Conservation (phyloP, 2,797 vertebrate species). For the Tadarida brasiliensis region DNA sequence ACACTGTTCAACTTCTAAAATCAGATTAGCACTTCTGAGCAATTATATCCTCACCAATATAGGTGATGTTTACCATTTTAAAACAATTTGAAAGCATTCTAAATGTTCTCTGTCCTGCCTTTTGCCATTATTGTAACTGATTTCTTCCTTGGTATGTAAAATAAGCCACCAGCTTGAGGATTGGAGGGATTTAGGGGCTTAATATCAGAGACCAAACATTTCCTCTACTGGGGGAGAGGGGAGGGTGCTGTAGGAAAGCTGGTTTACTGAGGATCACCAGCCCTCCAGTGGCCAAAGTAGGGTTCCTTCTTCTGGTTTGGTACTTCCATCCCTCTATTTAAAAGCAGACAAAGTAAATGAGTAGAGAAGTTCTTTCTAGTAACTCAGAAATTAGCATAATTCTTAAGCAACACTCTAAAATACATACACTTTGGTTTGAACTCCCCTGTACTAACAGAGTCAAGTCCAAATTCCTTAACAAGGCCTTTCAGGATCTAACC, state of each 20-base stretch:
- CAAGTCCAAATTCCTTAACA: neutral
- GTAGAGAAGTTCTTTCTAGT: neutral
- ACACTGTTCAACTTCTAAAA: neutral
- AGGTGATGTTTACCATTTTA: slow-evolving; percentile 13
- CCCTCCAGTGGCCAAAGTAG: neutral
- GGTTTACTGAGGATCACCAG: neutral
- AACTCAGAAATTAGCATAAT: slow-evolving; percentile 5
- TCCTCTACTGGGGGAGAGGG: neutral
- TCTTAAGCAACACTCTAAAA: neutral
- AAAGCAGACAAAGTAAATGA: neutral
- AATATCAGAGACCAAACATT: neutral
- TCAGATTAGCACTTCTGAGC: neutral
- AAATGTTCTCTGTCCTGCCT: slow-evolving; percentile 40
- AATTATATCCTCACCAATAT: neutral
- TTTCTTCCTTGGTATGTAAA: slow-evolving; percentile 35
- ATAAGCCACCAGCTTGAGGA: slow-evolving; percentile 27
- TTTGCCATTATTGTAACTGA: slow-evolving; percentile 11
- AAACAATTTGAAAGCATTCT: slow-evolving; percentile 19
- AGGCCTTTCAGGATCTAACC: neutral
- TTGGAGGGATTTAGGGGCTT: neutral
- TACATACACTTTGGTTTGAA: neutral
- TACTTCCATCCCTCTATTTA: neutral
- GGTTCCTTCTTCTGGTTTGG: slow-evolving; percentile 27
- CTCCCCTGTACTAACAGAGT: neutral
- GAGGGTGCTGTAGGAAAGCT: neutral